Percentiles rank a stretch among this genome's conserved stretches.
These are phyloP conservation scores for Nemoura dubitans DNA, from an alignment of 2,888 invertebrate species.

Conservation along the genomic window DNA sequence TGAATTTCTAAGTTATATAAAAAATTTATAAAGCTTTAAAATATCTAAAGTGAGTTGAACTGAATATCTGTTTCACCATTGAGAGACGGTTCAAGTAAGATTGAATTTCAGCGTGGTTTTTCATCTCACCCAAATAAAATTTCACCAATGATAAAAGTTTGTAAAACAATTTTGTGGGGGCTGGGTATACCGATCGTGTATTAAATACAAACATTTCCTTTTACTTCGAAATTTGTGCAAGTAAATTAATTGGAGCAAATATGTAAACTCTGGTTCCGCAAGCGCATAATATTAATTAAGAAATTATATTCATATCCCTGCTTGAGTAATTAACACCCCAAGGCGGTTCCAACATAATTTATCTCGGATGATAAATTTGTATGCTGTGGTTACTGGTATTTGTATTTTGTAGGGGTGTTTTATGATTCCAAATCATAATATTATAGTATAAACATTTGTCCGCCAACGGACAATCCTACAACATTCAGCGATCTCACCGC, in stretches of 20 bases:
- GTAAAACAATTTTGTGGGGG: background rate
- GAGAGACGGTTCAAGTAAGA: too few species aligned
- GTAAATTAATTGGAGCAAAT: background rate
- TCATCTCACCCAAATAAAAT: too few species aligned
- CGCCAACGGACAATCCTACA: background rate
- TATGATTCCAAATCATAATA: background rate
- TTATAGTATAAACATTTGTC: background rate
- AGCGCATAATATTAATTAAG: background rate
- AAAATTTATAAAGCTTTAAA: too few species aligned
- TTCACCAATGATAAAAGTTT: background rate
- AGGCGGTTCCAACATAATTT: background rate
- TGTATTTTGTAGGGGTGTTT: background rate
- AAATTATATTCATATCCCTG: conserved; percentile 2
- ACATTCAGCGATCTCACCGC: background rate
- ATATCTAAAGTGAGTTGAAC: too few species aligned
- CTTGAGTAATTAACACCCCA: background rate
- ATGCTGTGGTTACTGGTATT: background rate
- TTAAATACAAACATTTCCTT: background rate
- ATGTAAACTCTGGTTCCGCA: background rate
- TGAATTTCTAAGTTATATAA: too few species aligned
- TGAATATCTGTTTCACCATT: too few species aligned
- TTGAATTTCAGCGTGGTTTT: too few species aligned
- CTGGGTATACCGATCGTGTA: background rate
- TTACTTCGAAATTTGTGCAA: background rate
- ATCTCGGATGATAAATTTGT: background rate